Conservation (phyloP, 2,888 invertebrate species). For the Drosophila hawaiiensis region DNA sequence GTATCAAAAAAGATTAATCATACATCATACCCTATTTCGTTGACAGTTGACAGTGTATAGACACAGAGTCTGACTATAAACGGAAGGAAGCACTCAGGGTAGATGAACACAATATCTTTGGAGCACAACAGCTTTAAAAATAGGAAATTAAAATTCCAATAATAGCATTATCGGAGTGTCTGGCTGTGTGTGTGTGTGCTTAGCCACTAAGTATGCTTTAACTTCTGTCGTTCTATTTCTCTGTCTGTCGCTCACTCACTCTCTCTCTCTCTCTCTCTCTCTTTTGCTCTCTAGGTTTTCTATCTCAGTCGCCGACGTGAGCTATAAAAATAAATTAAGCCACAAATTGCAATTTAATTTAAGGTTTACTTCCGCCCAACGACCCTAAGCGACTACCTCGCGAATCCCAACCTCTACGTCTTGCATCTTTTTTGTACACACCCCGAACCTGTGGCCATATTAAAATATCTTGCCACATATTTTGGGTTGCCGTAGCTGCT, state of each 20-base stretch:
- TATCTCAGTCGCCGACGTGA: conserved; percentile 40
- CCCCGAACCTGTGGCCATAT: conserved; percentile 58
- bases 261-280: too few relatives aligned
- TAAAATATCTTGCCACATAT: conserved; percentile 80
- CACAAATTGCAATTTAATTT: conserved; percentile 79
- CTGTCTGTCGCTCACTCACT: neutral
- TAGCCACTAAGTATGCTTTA: conserved; percentile 69
- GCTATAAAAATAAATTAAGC: conserved; percentile 79
- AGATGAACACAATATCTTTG: conserved; percentile 27
- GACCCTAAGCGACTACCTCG: conserved; percentile 19
- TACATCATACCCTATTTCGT: neutral
- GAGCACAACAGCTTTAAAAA: conserved; percentile 68
- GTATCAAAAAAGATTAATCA: neutral
- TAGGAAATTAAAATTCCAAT: conserved; percentile 80
- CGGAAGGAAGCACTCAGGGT: conserved; percentile 64
- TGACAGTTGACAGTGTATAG: neutral
- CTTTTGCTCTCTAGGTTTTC: conserved; percentile 16
- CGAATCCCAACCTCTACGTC: neutral
- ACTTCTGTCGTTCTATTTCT: conserved; percentile 40
- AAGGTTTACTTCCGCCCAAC: conserved; percentile 68
- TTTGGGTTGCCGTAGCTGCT: conserved; percentile 52
- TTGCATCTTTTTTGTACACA: neutral
- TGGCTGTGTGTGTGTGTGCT: conserved; percentile 12
- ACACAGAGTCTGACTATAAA: conserved; percentile 42
- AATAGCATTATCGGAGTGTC: conserved; percentile 60